Evolutionary conservation across 2,888 invertebrate species (phyloP).

Genomic region (Standfussiana lucernea): DNA sequence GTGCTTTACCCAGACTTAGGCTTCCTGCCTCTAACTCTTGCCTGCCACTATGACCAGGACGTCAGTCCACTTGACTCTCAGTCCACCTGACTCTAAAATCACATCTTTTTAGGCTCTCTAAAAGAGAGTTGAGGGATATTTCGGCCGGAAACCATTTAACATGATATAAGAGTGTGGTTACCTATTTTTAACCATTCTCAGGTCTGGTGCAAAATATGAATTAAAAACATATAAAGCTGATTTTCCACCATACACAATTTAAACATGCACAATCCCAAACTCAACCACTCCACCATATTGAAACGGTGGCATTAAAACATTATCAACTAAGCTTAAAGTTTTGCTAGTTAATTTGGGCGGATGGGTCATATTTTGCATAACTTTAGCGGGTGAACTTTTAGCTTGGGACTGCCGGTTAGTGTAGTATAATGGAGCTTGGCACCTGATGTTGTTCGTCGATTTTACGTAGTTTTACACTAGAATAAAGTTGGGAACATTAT

Average conservation of each 20-base stretch:
- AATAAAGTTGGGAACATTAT: constrained; percentile 44
- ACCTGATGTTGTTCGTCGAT: constrained; percentile 50
- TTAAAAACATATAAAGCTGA: not conserved
- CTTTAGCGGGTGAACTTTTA: constrained; percentile 68
- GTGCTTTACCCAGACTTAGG: no score
- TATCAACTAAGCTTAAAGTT: constrained; percentile 64
- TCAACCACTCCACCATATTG: constrained; percentile 36
- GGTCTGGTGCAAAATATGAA: not conserved
- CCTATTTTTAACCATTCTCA: no score
- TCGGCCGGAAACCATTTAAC: no score
- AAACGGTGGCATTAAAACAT: constrained; percentile 61
- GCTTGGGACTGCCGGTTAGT: constrained; percentile 59
- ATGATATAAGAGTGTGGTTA: no score
- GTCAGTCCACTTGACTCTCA: no score
- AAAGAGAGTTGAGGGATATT: no score
- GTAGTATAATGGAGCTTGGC: constrained; percentile 52
- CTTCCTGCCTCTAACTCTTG: no score
- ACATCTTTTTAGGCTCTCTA: no score
- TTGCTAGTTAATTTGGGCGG: constrained; percentile 62
- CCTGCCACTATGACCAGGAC: no score
- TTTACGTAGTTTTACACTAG: constrained; percentile 50
- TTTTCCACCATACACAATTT: not conserved
- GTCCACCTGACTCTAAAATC: no score
- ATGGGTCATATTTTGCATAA: constrained; percentile 72
- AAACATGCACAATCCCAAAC: constrained; percentile 19